Evolutionary conservation across 2,888 invertebrate genomes (phyloP), one percentile per base, ranked within the genome.

Genomic region (Panopea generosa): DNA sequence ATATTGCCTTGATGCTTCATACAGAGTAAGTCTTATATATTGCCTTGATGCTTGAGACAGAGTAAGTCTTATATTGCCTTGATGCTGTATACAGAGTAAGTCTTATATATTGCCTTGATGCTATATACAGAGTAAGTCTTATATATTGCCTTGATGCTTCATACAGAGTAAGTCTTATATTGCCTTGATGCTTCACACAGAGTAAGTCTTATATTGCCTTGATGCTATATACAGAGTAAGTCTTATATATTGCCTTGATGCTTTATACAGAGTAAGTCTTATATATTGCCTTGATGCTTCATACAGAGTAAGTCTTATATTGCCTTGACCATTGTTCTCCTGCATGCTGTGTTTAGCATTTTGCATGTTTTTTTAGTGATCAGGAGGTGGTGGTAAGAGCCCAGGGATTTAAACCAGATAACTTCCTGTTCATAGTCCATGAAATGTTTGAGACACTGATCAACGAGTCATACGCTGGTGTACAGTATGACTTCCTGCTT

Each of bases 371-470:
- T 70, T 77, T 1, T 81, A 90, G 90, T 47, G 84, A 84, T n/a
- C 83, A 82, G 16, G 82, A 88, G 49, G 79, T 91, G 33, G 53
- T 86, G n/a, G 89, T 91, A 0, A 86, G 86, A 53, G 91, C 89
- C 3, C 84, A 87, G 52, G 92, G 92, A 4, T 86, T 83, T 61
- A 84, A 87, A 18, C 92, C 92, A 45, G 92, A 92, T 77, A 92
- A 92, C 77, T 86, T 91, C 11, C 68, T 92, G n/a, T 89, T 91
- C 69, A 73, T 92, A 29, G 88, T 92, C 9, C 91, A 92, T 81
- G 92, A 92, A 77, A 90, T 92, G 26, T 84, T 92, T 49, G 92
- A 92, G 75, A 84, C 86, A 14, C 85, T 92, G 56, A 91, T 92
- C 22, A 72, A 83, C 1, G 91, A 92, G 69, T 90, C 90, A 4